phyloP scores from a whole-genome alignment of 2,888 invertebrate species.

The Apodemia hepburni region DNA sequence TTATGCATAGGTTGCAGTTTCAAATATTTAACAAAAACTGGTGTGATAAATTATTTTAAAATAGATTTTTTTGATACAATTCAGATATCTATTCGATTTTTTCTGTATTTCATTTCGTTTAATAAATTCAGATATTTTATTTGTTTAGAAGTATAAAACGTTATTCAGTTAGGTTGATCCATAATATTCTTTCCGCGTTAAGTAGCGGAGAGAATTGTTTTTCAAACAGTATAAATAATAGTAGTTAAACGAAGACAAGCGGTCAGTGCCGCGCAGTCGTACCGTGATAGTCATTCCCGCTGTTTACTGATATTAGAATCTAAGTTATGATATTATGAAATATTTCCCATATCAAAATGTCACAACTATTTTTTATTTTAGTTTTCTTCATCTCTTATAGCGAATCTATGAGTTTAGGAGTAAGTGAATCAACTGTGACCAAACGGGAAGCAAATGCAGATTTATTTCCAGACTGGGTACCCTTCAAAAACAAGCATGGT shows the following conservation, averaged over 20 bases:
- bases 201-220: constrained; percentile 59
- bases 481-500: constrained; percentile 66
- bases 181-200: constrained; percentile 44
- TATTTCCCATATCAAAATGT: constrained; percentile 34
- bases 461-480: constrained; percentile 70
- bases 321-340: constrained; percentile 36
- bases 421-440: constrained; percentile 53
- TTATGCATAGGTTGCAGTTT: too few relatives aligned
- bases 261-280: constrained; percentile 59
- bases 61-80: too few relatives aligned
- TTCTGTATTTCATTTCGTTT: too few relatives aligned
- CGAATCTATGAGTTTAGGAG: constrained; percentile 49
- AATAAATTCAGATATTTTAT: too few relatives aligned
- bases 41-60: too few relatives aligned
- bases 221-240: constrained; percentile 77
- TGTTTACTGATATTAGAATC: constrained; percentile 30
- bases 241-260: constrained; percentile 52
- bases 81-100: too few relatives aligned
- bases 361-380: constrained; percentile 31
- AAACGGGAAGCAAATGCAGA: constrained; percentile 52
- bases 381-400: constrained; percentile 38
- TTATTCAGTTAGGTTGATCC: constrained; percentile 37
- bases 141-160: too few relatives aligned
- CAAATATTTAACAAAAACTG: too few relatives aligned
- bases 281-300: constrained; percentile 38